Conservation (phyloP, 2,888 invertebrate genomes). For the Baccha elongata region DNA sequence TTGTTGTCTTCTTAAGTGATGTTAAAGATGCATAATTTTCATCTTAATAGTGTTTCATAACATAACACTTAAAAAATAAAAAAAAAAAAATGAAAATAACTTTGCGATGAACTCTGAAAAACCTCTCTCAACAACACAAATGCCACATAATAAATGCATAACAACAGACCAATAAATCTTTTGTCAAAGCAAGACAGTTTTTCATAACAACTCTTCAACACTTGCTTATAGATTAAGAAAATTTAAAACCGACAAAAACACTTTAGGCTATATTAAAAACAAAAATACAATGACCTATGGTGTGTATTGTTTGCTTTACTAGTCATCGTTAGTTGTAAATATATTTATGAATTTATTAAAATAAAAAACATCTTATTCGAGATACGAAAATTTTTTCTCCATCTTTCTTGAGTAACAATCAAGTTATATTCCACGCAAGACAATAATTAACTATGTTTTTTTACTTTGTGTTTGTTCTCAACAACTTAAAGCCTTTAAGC, state of each 20-base stretch:
- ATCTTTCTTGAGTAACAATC: background rate
- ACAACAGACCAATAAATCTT: background rate
- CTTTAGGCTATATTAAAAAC: background rate
- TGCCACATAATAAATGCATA: background rate
- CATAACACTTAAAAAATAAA: background rate
- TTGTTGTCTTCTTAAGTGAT: background rate
- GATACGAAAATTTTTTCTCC: background rate
- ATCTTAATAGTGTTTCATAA: background rate
- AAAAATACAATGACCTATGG: background rate
- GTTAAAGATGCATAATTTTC: background rate
- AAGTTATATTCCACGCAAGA: background rate
- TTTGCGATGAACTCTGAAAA: background rate
- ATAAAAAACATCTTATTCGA: background rate
- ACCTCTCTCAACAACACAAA: background rate
- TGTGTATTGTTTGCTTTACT: background rate
- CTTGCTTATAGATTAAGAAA: background rate
- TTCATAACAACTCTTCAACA: slow-evolving; percentile 23
- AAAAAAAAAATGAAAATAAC: background rate
- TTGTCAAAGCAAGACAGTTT: slow-evolving; percentile 7
- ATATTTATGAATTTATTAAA: background rate
- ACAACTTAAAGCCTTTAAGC: background rate
- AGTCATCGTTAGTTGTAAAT: background rate
- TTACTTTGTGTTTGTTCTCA: slow-evolving; percentile 2
- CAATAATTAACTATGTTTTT: background rate
- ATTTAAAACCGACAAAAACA: slow-evolving; percentile 20